These are phyloP conservation scores for Pelodytes ibericus DNA, from an alignment of 2,797 vertebrate genomes.

Conservation along the genomic window DNA sequence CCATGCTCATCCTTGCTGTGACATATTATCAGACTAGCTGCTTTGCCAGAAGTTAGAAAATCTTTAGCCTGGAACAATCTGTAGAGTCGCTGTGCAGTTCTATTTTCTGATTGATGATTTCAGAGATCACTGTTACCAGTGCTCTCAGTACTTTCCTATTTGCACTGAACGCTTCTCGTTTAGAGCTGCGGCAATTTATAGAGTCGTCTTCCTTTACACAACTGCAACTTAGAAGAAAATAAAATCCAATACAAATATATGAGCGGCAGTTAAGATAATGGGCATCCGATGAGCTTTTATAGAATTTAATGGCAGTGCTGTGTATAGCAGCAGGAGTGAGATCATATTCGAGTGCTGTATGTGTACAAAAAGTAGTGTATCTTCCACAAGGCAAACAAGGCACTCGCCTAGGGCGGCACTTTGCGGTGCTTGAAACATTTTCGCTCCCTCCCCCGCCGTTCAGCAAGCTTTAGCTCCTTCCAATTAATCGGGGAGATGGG, in stretches of 20 bases:
- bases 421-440: too few species aligned
- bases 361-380: too few species aligned
- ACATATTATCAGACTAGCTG: too few species aligned
- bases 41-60: too few species aligned
- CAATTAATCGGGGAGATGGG: too few species aligned
- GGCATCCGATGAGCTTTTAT: conserved; percentile 39
- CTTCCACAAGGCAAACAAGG: too few species aligned
- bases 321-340: conserved; percentile 8
- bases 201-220: not conserved
- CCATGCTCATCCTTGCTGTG: too few species aligned
- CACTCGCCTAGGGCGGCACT: too few species aligned
- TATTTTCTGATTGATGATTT: not conserved
- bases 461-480: too few species aligned
- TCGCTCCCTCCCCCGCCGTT: too few species aligned
- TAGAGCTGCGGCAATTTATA: not conserved
- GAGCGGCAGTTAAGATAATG: conserved; percentile 33
- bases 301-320: conserved; percentile 21
- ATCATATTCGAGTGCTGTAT: not conserved
- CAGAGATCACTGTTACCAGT: not conserved
- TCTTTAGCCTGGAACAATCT: too few species aligned
- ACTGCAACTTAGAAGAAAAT: conserved; percentile 12
- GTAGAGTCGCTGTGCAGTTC: not conserved
- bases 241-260: conserved; percentile 30
- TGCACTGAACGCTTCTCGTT: not conserved
- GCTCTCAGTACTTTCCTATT: not conserved